Evolutionary conservation across 2,888 invertebrate genomes (phyloP), one percentile per base, ranked within the genome.

Genomic region (Anaspis maculata): DNA sequence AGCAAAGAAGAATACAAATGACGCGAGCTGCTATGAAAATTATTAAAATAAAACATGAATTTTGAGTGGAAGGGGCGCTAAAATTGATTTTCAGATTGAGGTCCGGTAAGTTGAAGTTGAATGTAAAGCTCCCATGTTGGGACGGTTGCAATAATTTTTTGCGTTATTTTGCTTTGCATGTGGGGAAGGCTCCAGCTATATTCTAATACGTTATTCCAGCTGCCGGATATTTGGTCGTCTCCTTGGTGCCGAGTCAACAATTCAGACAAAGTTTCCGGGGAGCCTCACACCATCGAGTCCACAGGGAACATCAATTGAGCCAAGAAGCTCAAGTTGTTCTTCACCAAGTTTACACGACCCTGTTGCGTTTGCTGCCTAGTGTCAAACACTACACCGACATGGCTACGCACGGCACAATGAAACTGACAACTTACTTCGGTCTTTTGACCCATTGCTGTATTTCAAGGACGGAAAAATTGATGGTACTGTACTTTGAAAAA

Each of bases 381-480:
- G 90, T 90, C 1, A 79, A 85, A 49, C 84, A 86, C 49, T 92
- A 90, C 61, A 85, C 85, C 0, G 89, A 90, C 54, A 81, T 85
- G 51, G 80, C 80, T 29, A 78, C 81, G 5, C 91, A 94, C 60
- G 90, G 92, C 34, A 87, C 91, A 2, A 85, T 85, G 67, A 92
- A 92, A 66, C 71, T 95, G 38, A 90, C 90, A 16, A 86, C 90
- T 5, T 94, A 92, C 66, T 94, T 95, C 66, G 86, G 89, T 30
- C 76, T 94, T 35, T 76, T 94, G 70, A 85, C 88, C 31, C 92
- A 91, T 60, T 94, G 92, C 64, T 82, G 92, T 53, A 78, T 92
- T 51, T 84, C 89, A 30, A 81, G 85, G 56, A 83, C 84, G 37
- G 94, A 95, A 67, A 94, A 94, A 66, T 71, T 90, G 29, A 86